These are phyloP conservation scores for Helicoverpa zea DNA, from an alignment of 1,140 invertebrate genomes.

Conservation along the genomic window DNA sequence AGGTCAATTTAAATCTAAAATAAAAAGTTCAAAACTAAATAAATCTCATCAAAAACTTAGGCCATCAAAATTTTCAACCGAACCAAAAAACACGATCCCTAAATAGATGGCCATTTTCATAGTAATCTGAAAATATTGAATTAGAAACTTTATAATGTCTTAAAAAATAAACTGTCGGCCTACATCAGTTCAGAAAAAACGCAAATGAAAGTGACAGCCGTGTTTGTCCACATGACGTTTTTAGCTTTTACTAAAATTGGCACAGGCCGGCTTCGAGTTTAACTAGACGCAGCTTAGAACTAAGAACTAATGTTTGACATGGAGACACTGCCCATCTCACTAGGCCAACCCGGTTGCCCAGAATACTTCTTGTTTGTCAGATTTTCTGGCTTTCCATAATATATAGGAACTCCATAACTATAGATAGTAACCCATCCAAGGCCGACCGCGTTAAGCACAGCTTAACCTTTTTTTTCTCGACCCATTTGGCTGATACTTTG, in stretches of 20 bases:
- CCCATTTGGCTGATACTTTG: neutral
- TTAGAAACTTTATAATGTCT: slow-evolving; percentile 27
- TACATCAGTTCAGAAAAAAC: neutral
- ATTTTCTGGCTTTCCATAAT: no score
- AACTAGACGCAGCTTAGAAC: no score
- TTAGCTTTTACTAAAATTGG: neutral
- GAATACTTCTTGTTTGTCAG: no score
- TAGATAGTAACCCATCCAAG: no score
- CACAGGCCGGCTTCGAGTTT: neutral
- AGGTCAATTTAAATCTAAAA: no score
- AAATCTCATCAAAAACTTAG: neutral
- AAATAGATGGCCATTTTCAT: neutral
- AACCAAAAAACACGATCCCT: neutral
- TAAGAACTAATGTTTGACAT: no score
- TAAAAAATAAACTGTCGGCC: slow-evolving; percentile 18
- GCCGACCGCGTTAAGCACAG: no score
- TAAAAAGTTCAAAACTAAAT: no score
- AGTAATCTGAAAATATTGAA: neutral
- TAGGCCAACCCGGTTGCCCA: no score
- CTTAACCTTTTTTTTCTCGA: neutral
- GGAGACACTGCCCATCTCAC: no score
- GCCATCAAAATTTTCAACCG: neutral
- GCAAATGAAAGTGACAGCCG: neutral
- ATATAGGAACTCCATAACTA: no score
- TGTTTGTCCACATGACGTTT: no score